Conservation (phyloP, 2,797 vertebrate species). For the Fringilla coelebs region DNA sequence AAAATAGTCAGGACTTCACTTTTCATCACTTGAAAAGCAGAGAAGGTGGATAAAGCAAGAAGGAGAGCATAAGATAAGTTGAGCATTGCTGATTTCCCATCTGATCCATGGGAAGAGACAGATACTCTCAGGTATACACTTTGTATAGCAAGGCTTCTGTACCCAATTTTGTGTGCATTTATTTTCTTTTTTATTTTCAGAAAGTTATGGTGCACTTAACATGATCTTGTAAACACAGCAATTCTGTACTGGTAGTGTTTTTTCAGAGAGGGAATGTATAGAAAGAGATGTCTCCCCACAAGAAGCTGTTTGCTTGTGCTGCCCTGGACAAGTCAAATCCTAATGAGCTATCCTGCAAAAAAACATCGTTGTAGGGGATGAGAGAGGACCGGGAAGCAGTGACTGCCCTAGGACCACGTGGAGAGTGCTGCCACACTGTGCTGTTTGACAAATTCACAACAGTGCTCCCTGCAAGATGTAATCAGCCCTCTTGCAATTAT, state of each 20-base stretch:
- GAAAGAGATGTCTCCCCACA: background rate
- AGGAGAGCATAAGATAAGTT: background rate
- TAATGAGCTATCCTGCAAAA: background rate
- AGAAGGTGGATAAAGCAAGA: background rate
- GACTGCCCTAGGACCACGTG: background rate
- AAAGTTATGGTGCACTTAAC: background rate
- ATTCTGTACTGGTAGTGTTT: background rate
- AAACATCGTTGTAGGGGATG: rapidly evolving
- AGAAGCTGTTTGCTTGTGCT: background rate
- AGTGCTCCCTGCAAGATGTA: background rate
- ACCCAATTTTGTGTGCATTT: background rate
- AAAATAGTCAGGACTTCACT: background rate
- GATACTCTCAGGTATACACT: background rate
- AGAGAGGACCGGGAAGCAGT: background rate
- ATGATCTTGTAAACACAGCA: background rate
- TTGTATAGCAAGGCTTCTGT: background rate
- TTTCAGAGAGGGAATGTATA: background rate
- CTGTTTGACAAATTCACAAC: background rate
- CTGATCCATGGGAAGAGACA: background rate
- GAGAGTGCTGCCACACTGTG: background rate
- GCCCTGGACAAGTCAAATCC: background rate
- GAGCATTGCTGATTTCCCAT: background rate
- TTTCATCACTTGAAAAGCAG: background rate
- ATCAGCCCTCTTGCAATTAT: background rate
- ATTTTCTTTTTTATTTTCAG: background rate